phyloP scores from a whole-genome alignment of 2,797 vertebrate species.

The Cirrhinus mrigala region DNA sequence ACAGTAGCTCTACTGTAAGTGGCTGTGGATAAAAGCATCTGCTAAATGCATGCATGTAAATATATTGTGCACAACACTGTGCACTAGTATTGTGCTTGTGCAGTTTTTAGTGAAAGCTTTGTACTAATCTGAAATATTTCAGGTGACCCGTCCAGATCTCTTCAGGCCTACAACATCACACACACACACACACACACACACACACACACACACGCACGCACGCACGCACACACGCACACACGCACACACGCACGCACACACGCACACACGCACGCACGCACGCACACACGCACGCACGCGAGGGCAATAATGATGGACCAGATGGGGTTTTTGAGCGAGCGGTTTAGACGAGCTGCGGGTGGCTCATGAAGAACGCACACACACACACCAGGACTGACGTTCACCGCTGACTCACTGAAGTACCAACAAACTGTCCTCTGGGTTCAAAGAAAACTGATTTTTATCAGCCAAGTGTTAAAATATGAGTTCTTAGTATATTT shows the following conservation, averaged over 20 bases:
- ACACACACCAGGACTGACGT: constrained; percentile 28
- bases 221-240: constrained; percentile 21
- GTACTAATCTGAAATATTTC: background rate
- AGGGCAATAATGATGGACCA: constrained; percentile 81
- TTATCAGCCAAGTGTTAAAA: constrained; percentile 36
- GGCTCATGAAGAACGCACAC: constrained; percentile 67
- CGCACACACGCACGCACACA: background rate
- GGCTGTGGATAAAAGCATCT: background rate
- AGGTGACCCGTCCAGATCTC: constrained; percentile 4
- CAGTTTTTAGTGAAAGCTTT: background rate
- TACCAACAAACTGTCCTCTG: constrained; percentile 30
- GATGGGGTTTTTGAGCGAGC: constrained; percentile 83
- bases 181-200: constrained; percentile 3
- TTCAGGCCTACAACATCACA: background rate
- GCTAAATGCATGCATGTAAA: background rate
- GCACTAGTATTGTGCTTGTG: background rate
- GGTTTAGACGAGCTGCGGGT: constrained; percentile 79
- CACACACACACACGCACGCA: constrained; percentile 46
- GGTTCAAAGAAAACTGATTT: constrained; percentile 30
- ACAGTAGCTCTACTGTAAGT: too few relatives aligned
- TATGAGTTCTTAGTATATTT: background rate
- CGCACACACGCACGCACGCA: background rate
- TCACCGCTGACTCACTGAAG: background rate
- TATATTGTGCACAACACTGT: background rate
- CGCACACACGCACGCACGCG: constrained; percentile 20